Percentiles rank a stretch among this genome's conserved stretches.
Evolutionary conservation across 2,113 vertebrate genomes (phyloP).

Genomic region (Barbus barbus): DNA sequence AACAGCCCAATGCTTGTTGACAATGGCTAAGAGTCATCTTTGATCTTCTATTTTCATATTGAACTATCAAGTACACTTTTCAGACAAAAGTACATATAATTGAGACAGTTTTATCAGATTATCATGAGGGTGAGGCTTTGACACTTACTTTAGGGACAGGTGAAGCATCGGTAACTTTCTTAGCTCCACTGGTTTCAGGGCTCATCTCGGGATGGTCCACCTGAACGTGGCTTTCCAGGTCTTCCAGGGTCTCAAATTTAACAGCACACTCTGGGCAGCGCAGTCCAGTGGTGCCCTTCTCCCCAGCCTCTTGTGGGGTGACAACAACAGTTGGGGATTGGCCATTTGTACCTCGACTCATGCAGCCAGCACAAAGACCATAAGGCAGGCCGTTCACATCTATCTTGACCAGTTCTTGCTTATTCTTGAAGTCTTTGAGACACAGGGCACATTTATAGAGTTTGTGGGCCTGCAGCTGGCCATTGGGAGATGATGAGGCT

Average conservation of each 20-base stretch:
- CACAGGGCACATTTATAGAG: slow-evolving; percentile 97
- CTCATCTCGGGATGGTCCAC: slow-evolving; percentile 94
- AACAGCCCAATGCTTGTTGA: slow-evolving; percentile 2
- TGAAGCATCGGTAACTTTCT: slow-evolving; percentile 89
- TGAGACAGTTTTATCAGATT: background rate
- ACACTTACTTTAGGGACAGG: slow-evolving; percentile 92
- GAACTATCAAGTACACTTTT: background rate
- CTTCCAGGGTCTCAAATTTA: slow-evolving; percentile 96
- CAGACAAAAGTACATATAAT: background rate
- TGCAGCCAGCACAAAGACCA: slow-evolving; percentile 92
- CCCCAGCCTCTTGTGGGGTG: slow-evolving; percentile 78
- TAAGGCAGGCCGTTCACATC: slow-evolving; percentile 98
- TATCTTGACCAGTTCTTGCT: slow-evolving; percentile 96
- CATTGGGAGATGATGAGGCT: slow-evolving; percentile 88
- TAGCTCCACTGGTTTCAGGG: slow-evolving; percentile 88
- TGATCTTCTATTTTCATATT: background rate
- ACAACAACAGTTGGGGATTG: slow-evolving; percentile 81
- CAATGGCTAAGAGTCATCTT: background rate
- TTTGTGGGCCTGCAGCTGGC: slow-evolving; percentile 86
- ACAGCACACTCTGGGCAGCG: slow-evolving; percentile 95
- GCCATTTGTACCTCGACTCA: slow-evolving; percentile 92
- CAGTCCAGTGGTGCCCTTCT: slow-evolving; percentile 82
- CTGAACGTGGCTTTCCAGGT: slow-evolving; percentile 94
- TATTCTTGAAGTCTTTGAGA: slow-evolving; percentile 97
- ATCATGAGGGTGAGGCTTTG: background rate